Percentiles rank a stretch among this genome's conserved stretches.
Evolutionary conservation across 92 coral and sea anemone genomes (phyloP).

Genomic region (Porites evermanni): DNA sequence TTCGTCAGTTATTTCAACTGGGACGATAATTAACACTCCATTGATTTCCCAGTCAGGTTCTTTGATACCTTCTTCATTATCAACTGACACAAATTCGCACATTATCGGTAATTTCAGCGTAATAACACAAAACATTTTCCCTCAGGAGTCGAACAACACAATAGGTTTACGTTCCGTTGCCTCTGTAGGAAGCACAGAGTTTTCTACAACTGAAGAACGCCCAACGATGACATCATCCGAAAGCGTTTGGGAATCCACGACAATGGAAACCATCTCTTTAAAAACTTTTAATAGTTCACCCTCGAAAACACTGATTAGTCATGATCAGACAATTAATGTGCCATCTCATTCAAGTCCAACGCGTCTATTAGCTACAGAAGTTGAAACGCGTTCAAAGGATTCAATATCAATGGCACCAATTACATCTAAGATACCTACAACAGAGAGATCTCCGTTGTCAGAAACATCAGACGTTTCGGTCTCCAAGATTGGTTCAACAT

Average conservation of each 20-base stretch:
- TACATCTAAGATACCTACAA: neutral
- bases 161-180: neutral
- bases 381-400: neutral
- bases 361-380: neutral
- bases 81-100: neutral
- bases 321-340: neutral
- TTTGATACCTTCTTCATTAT: slow-evolving; percentile 2
- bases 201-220: neutral
- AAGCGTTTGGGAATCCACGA: neutral
- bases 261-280: neutral
- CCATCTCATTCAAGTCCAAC: neutral
- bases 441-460: neutral
- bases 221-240: neutral
- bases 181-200: neutral
- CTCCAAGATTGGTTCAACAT: neutral
- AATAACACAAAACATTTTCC: neutral
- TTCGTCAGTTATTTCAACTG: neutral
- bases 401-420: neutral
- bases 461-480: neutral
- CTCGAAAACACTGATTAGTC: neutral
- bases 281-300: neutral
- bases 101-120: too few species aligned
- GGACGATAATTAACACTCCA: neutral
- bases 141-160: neutral
- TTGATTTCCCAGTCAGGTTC: neutral